These are phyloP conservation scores for Drosophila cardini DNA, from an alignment of 1,140 invertebrate genomes.

Conservation along the genomic window DNA sequence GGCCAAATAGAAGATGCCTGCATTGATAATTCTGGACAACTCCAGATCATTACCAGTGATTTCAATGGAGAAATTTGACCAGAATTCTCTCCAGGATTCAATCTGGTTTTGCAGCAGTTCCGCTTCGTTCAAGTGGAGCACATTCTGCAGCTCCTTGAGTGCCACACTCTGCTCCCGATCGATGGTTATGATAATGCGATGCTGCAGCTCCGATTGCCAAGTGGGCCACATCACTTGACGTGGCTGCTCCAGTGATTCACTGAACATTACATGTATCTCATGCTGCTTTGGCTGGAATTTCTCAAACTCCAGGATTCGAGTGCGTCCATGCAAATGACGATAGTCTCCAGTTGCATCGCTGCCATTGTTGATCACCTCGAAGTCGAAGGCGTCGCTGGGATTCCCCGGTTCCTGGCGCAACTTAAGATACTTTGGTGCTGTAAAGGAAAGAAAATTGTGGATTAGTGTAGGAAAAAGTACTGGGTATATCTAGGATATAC, in stretches of 20 bases:
- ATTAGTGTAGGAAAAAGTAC: too few species aligned
- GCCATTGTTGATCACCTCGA: slow-evolving; percentile 46
- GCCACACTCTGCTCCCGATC: slow-evolving; percentile 85
- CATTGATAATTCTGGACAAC: slow-evolving; percentile 85
- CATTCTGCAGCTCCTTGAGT: slow-evolving; percentile 85
- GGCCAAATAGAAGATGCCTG: slow-evolving; percentile 86
- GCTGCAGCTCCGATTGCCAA: slow-evolving; percentile 81
- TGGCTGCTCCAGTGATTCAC: slow-evolving; percentile 53
- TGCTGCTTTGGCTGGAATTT: slow-evolving; percentile 84
- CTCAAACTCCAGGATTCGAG: slow-evolving; percentile 69
- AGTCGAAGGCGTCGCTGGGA: slow-evolving; percentile 59
- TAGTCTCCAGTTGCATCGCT: slow-evolving; percentile 40
- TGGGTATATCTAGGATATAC: too few species aligned
- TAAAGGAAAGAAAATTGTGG: background rate
- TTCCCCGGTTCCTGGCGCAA: slow-evolving; percentile 44
- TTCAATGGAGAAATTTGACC: slow-evolving; percentile 80
- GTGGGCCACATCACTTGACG: slow-evolving; percentile 79
- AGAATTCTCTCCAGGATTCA: slow-evolving; percentile 64
- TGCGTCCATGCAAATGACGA: slow-evolving; percentile 50
- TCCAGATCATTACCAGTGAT: slow-evolving; percentile 85
- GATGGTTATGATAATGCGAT: slow-evolving; percentile 86
- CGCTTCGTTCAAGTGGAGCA: slow-evolving; percentile 22
- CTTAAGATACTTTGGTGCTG: slow-evolving; percentile 53
- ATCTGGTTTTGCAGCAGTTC: slow-evolving; percentile 53
- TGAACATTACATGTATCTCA: slow-evolving; percentile 72